Base-by-base conservation (phyloP, 1,140 invertebrate genomes). In the Megalonaias nervosa region DNA sequence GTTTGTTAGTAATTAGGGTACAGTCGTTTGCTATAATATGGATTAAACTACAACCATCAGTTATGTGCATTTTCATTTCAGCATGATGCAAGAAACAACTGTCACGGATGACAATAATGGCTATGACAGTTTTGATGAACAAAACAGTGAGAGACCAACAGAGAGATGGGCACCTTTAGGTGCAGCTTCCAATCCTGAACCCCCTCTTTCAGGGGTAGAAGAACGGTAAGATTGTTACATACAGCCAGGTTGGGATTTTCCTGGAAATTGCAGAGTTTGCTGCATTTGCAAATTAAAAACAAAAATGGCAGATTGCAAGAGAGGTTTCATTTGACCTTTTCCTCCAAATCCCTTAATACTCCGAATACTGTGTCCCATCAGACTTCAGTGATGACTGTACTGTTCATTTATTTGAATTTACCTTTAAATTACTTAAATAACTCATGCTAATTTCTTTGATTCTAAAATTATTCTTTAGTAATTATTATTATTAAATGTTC, bases 161-260 rank as follows among this genome's bases (percentile, higher is more conserved):
- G 94, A 95, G 84, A 90, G 95, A 78, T 95, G 95, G 93, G 95
- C 95, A 59, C 95, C 95, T 61, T 85, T 96, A 62, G 95, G 95
- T n/a, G 95, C 95, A 55, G 86, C 85, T 21, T 85, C 87, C 16
- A 86, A 84, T 58, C 84, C 85, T 60, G 80, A 80, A 66, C 86
- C 87, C 23, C 81, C 83, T 19, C 82, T 81, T 19, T 82, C 68
- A 58, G 62, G 70, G 17, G 65, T 75, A 74, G 86, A 88, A 84
- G 74, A 80, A 26, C 80, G 83, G 86, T 87, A 70, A 74, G 68
- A 75, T 60, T 55, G 19, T n/a, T 15, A 17, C 61, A 11, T 17
- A 15, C 9, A 12, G 57, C n/a, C 23, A 15, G 23, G 17, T 67
- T 23, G 26, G 26, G 0, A 11, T 23, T 21, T 67, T 67, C 26